These are phyloP conservation scores for Zenarchopterus dispar DNA, from an alignment of 2,797 vertebrate genomes.

Conservation along the genomic window DNA sequence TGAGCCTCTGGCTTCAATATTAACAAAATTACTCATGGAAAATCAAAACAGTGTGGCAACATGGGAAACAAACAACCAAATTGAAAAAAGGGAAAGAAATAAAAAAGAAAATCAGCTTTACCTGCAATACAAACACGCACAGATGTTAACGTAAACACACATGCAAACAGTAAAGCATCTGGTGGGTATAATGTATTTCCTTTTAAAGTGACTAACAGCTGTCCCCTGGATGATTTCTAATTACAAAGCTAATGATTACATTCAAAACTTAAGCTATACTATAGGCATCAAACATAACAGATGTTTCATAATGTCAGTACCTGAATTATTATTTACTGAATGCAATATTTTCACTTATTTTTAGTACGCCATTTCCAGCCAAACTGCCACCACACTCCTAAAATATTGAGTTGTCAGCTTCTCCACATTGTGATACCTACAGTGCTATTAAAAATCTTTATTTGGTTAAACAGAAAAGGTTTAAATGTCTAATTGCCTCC, in stretches of 20 bases:
- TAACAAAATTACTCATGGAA: constrained; percentile 27
- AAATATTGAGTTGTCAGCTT: constrained; percentile 37
- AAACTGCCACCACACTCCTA: constrained; percentile 27
- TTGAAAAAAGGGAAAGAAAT: background rate
- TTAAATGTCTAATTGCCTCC: background rate
- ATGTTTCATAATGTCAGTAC: constrained; percentile 66
- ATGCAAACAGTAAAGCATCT: constrained; percentile 62
- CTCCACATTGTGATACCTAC: background rate
- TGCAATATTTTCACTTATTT: constrained; percentile 50
- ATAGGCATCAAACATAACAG: constrained; percentile 61
- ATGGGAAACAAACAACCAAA: background rate
- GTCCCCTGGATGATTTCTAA: constrained; percentile 69
- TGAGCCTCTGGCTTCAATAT: constrained; percentile 29
- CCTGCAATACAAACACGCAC: constrained; percentile 8
- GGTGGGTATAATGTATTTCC: constrained; percentile 66
- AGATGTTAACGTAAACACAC: constrained; percentile 29
- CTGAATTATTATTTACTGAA: constrained; percentile 60
- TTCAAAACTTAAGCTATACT: constrained; percentile 62
- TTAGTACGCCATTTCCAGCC: constrained; percentile 39
- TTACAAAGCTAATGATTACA: constrained; percentile 78
- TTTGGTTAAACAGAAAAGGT: background rate
- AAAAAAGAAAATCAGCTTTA: constrained; percentile 26
- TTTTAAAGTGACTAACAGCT: constrained; percentile 76
- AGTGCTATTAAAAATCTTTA: constrained; percentile 11
- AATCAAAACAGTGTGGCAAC: constrained; percentile 27